A percentile compares a stretch with the other conserved stretches of the same genome.
phyloP scores from a whole-genome alignment of 2,888 invertebrate genomes.

The Cylindroiulus punctatus region DNA sequence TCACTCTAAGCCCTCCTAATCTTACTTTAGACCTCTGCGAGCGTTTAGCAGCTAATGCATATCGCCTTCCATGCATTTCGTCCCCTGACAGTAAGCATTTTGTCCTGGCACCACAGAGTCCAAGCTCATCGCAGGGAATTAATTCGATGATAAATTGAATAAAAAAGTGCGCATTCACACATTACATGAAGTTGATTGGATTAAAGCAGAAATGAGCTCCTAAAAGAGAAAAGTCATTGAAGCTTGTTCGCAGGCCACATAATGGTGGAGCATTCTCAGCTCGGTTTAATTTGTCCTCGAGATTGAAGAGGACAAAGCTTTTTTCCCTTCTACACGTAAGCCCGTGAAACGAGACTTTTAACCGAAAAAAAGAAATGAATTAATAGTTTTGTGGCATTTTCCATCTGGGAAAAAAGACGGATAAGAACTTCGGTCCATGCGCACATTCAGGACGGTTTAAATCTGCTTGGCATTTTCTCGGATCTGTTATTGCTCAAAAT shows the following conservation, averaged over 20 bases:
- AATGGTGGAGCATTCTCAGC: background rate
- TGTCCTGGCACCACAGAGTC: slow-evolving; percentile 24
- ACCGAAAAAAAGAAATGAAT: background rate
- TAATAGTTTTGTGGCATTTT: background rate
- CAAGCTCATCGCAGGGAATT: slow-evolving; percentile 15
- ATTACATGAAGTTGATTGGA: slow-evolving; percentile 26
- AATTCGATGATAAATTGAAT: slow-evolving; percentile 42
- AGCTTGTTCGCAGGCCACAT: background rate
- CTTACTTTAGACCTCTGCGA: background rate
- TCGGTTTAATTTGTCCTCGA: background rate
- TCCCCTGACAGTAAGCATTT: background rate
- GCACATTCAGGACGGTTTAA: background rate
- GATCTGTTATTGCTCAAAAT: background rate
- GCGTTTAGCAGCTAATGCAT: background rate
- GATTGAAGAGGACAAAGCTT: slow-evolving; percentile 26
- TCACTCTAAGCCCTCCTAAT: background rate
- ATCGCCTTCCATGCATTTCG: background rate
- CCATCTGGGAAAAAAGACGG: background rate
- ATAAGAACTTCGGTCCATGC: background rate
- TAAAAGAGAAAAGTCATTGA: slow-evolving; percentile 10
- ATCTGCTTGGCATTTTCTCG: background rate
- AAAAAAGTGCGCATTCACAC: slow-evolving; percentile 34
- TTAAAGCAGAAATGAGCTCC: slow-evolving; percentile 31
- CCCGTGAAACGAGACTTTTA: slow-evolving; percentile 5
- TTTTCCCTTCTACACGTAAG: background rate